phyloP scores from a whole-genome alignment of 2,113 vertebrate genomes.

The Dolichotis patagonum region DNA sequence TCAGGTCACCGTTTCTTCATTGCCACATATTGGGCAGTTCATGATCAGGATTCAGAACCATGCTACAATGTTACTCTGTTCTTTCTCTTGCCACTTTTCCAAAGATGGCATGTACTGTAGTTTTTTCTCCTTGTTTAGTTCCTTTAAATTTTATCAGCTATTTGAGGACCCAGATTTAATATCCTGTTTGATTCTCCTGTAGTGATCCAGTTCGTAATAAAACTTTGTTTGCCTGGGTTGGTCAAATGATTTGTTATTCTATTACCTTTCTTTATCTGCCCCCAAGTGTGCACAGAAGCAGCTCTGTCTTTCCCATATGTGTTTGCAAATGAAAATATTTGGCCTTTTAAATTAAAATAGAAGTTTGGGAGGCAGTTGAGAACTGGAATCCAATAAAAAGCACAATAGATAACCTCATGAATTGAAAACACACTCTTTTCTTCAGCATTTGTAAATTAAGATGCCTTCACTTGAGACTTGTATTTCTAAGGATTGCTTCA shows the following conservation, averaged over 20 bases:
- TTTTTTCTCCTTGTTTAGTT: not conserved
- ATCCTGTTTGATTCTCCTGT: not conserved
- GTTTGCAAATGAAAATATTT: slow-evolving; percentile 18
- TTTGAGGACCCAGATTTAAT: not conserved
- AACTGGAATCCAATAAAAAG: slow-evolving; percentile 12
- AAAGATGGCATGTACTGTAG: not conserved
- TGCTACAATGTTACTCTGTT: not conserved
- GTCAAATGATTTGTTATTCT: not conserved
- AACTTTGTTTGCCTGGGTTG: not conserved
- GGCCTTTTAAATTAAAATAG: slow-evolving; percentile 17
- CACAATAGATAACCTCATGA: not conserved
- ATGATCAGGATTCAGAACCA: not conserved
- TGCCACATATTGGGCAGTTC: not conserved
- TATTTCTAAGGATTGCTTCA: slow-evolving; percentile 25
- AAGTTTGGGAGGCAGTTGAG: not conserved
- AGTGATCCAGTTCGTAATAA: not conserved
- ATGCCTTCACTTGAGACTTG: not conserved
- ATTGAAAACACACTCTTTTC: slow-evolving; percentile 29
- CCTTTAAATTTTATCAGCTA: not conserved
- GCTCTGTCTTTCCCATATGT: not conserved
- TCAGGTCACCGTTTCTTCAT: not conserved
- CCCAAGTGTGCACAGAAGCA: not conserved
- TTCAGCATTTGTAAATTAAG: slow-evolving; percentile 30
- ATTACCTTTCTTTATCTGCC: not conserved
- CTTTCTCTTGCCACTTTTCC: not conserved